Evolutionary conservation across 2,113 vertebrate species (phyloP).

Genomic region (Zootoca vivipara): DNA sequence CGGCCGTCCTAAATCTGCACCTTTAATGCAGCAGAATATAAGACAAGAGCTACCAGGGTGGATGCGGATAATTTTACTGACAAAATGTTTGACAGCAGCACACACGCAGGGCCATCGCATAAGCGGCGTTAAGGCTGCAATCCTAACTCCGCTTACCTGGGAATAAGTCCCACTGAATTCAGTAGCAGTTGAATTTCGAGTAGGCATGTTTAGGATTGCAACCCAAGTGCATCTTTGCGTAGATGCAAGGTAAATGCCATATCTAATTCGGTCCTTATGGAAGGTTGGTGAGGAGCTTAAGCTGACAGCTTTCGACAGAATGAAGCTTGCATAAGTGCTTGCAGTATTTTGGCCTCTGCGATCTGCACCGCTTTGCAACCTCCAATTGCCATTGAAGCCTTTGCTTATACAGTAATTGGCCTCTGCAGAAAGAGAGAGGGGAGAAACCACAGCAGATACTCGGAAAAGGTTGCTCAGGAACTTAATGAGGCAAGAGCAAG

Average conservation of each 20-base stretch:
- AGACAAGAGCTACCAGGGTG: too few species aligned
- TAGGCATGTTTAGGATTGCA: too few species aligned
- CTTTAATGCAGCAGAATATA: too few species aligned
- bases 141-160: too few species aligned
- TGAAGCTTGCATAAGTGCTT: not conserved
- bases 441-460: not conserved
- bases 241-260: not conserved
- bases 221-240: not conserved
- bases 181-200: too few species aligned
- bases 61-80: too few species aligned
- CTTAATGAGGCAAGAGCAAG: not conserved
- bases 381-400: not conserved
- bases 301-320: not conserved
- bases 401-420: not conserved
- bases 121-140: too few species aligned
- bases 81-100: too few species aligned
- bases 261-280: not conserved
- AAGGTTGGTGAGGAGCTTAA: too few species aligned
- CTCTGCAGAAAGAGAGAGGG: not conserved
- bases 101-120: too few species aligned
- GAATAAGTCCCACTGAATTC: too few species aligned
- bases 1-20: too few species aligned
- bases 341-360: not conserved
- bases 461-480: slow-evolving; percentile 8
- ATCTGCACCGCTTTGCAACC: not conserved